phyloP scores from a whole-genome alignment of 2,797 vertebrate species.

The Muscicapa striata region DNA sequence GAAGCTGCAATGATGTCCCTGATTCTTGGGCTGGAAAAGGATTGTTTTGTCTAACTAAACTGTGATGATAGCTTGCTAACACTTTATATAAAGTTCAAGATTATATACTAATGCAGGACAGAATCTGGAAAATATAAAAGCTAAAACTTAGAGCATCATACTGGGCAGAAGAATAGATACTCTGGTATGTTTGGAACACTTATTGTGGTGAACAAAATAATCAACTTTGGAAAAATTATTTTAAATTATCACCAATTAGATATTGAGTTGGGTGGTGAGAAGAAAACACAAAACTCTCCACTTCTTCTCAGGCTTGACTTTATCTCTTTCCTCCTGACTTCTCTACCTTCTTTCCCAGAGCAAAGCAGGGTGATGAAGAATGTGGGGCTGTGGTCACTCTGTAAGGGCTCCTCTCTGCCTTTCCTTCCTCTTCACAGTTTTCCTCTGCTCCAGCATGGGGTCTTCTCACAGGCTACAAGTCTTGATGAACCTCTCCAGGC shows the following conservation, averaged over 20 bases:
- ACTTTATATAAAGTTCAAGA: too few relatives aligned
- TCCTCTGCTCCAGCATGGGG: neutral
- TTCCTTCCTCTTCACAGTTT: neutral
- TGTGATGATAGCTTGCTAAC: too few relatives aligned
- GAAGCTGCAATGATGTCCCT: too few relatives aligned
- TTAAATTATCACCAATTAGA: neutral
- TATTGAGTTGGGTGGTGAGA: neutral
- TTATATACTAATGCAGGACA: too few relatives aligned
- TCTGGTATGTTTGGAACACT: neutral
- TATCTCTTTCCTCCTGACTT: neutral
- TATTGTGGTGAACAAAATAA: neutral
- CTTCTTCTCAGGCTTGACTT: neutral
- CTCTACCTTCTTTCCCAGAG: neutral
- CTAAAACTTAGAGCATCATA: too few relatives aligned
- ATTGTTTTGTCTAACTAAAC: too few relatives aligned
- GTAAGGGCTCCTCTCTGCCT: fast-evolving
- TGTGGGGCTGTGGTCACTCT: neutral
- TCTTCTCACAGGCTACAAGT: neutral
- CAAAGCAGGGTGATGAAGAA: fast-evolving
- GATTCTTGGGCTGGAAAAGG: too few relatives aligned
- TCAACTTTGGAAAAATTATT: neutral
- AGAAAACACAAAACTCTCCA: neutral
- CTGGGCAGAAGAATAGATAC: neutral
- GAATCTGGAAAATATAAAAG: too few relatives aligned
- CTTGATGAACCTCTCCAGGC: neutral